Conservation (phyloP, 2,113 vertebrate species). For the Globicephala melas region DNA sequence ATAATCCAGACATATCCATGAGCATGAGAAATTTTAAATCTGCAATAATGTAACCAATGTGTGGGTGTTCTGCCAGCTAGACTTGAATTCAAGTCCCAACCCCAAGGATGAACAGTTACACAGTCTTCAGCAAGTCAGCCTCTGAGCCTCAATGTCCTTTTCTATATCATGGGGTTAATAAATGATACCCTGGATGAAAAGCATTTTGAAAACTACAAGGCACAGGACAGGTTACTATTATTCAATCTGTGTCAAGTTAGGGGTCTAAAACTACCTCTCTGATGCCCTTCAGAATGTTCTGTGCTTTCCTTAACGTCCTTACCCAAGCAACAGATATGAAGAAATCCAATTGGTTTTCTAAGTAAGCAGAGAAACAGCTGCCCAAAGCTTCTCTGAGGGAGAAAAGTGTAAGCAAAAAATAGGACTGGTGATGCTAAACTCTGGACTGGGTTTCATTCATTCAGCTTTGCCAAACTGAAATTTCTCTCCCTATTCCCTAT, state of each 20-base stretch:
- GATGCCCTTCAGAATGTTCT: neutral
- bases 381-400: neutral
- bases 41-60: neutral
- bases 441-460: neutral
- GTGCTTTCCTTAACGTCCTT: neutral
- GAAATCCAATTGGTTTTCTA: neutral
- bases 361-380: neutral
- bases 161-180: neutral
- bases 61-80: neutral
- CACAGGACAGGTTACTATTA: slow-evolving; percentile 3
- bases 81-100: slow-evolving; percentile 28
- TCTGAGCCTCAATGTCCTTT: slow-evolving; percentile 14
- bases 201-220: slow-evolving; percentile 41
- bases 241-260: slow-evolving; percentile 38
- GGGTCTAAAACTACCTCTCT: neutral
- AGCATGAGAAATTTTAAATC: neutral
- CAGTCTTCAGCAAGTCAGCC: neutral
- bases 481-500: neutral
- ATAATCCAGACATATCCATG: slow-evolving; percentile 14
- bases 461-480: neutral
- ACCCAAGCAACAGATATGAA: neutral
- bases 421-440: neutral
- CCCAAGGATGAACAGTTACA: neutral
- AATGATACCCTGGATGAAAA: neutral
- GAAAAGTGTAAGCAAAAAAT: neutral